These are phyloP conservation scores for Agrilus biguttatus DNA, from an alignment of 2,888 invertebrate genomes.

Conservation along the genomic window DNA sequence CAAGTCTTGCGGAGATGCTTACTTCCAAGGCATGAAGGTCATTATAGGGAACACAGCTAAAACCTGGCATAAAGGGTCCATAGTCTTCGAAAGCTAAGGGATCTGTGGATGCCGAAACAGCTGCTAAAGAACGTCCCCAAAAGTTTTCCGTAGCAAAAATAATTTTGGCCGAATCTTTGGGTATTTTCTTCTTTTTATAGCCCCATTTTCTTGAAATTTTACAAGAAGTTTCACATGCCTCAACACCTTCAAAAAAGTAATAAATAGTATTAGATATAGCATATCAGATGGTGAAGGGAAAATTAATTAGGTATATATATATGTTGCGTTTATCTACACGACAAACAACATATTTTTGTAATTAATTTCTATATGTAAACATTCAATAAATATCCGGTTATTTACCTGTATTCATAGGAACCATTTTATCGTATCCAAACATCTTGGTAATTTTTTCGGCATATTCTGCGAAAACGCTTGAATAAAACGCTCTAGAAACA, in stretches of 20 bases:
- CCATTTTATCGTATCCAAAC: slow-evolving; percentile 61
- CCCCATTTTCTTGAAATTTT: slow-evolving; percentile 75
- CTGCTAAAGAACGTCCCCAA: slow-evolving; percentile 71
- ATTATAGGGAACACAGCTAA: slow-evolving; percentile 58
- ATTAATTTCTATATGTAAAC: too few species aligned
- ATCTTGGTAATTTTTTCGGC: slow-evolving; percentile 55
- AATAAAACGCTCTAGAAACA: slow-evolving; percentile 63
- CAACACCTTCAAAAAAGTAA: slow-evolving; percentile 41
- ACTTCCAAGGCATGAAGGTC: slow-evolving; percentile 56
- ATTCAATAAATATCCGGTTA: background rate
- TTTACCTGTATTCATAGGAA: slow-evolving; percentile 68
- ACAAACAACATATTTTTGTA: too few species aligned
- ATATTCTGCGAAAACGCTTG: slow-evolving; percentile 57
- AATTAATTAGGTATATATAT: too few species aligned
- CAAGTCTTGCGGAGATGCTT: slow-evolving; percentile 8
- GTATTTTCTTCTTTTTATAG: slow-evolving; percentile 59
- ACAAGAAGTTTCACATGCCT: slow-evolving; percentile 66
- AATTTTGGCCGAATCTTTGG: slow-evolving; percentile 50
- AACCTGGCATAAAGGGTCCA: slow-evolving; percentile 71
- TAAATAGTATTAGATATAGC: too few species aligned
- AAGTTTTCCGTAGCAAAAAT: slow-evolving; percentile 68
- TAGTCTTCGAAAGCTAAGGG: slow-evolving; percentile 53
- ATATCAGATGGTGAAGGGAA: too few species aligned
- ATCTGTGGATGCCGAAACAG: slow-evolving; percentile 66
- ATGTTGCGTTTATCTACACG: too few species aligned